These are phyloP conservation scores for Leptinotarsa texana DNA, from an alignment of 1,140 invertebrate genomes.

Conservation along the genomic window DNA sequence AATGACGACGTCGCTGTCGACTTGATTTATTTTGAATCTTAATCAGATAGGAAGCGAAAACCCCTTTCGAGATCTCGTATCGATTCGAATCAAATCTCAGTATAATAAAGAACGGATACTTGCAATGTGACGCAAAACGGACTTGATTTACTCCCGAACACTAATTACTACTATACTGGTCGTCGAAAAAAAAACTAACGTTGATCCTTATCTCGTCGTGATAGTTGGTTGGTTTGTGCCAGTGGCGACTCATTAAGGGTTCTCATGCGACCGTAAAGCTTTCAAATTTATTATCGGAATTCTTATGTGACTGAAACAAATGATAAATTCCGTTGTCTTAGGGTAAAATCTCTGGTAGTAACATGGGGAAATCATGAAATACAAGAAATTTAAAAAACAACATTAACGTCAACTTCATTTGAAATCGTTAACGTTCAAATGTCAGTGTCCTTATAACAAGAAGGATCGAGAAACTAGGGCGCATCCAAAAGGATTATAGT, in stretches of 20 bases:
- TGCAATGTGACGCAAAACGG: constrained; percentile 26
- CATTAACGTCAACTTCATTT: too few relatives aligned
- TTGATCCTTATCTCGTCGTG: constrained; percentile 21
- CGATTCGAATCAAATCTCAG: neutral
- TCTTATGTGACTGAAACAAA: too few relatives aligned
- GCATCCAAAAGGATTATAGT: too few relatives aligned
- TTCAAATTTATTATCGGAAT: too few relatives aligned
- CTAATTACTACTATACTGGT: constrained; percentile 27
- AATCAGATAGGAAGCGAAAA: too few relatives aligned
- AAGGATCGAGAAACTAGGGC: too few relatives aligned
- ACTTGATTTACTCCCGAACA: constrained; percentile 31
- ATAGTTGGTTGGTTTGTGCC: neutral
- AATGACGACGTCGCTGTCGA: neutral
- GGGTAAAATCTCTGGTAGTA: too few relatives aligned
- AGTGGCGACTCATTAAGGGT: constrained; percentile 10
- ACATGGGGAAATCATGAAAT: too few relatives aligned
- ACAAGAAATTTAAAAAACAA: too few relatives aligned
- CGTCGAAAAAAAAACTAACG: constrained; percentile 3
- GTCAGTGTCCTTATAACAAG: too few relatives aligned
- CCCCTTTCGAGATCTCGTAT: neutral
- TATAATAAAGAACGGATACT: neutral
- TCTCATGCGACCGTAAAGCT: neutral
- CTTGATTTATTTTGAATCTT: neutral
- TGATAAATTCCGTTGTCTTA: too few relatives aligned
- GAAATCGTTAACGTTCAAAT: too few relatives aligned